Base-by-base conservation (phyloP, 2,797 vertebrate genomes). In the Pseudochirops cupreus region DNA sequence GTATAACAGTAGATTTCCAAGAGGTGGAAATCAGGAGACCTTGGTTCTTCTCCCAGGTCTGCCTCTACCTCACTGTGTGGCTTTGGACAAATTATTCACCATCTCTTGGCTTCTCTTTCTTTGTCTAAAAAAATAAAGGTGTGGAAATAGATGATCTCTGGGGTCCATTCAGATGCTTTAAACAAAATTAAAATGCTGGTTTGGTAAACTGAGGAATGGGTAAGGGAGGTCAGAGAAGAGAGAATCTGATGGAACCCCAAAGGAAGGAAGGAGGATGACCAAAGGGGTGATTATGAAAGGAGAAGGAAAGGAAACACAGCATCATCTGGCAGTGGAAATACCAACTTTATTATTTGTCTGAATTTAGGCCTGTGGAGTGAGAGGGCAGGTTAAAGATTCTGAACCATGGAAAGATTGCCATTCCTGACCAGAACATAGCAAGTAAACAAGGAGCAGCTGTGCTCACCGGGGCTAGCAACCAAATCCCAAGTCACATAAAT, bases 201-300 rank as follows among this genome's bases (percentile, higher is more conserved):
- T 95, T 97, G 96, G 95, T 97, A 98, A 96, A 95, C 87, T 97
- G 92, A 97, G 82, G 93, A 90, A 82, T 82, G 91, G 90, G 67
- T n/a, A 91, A 89, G 67, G 92, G 93, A 93, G 93, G 3, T 12
- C 13, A 89, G 28, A 91, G 31, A 33, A 91, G 53, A 58, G 39
- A 91, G 59, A 91, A 92, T 53, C 33, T 33, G 55, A 95, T 13
- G n/a, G 52, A 6, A 92, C 87, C 46, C 56, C 89, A 56, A 62
- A 62, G 21, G 90, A 54, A 18, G 21, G 59, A 95, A 94, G 62
- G 21, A 91, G 94, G 21, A 56, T 50, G 21, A 92, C 3, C 50
- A 55, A 50, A 53, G 3, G 89, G 28, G 46, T 56, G 57, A 33
- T 50, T 24, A 16, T 26, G 55, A 74, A 50, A 90, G 13, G 28